These are phyloP conservation scores for Napeogenes inachia DNA, from an alignment of 2,888 invertebrate genomes.

Conservation along the genomic window DNA sequence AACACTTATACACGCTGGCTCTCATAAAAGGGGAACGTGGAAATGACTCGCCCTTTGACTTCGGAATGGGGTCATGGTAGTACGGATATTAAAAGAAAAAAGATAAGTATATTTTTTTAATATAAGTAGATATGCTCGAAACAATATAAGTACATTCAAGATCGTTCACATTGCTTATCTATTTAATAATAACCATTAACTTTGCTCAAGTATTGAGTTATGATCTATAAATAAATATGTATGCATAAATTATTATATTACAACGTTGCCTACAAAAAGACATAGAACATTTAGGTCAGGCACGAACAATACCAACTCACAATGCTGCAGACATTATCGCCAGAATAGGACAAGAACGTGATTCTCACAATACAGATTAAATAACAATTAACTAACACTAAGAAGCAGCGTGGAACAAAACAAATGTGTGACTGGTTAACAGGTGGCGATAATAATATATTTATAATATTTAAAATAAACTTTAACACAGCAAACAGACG, in stretches of 20 bases:
- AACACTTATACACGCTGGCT: slow-evolving; percentile 37
- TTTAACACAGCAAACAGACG: too few species aligned
- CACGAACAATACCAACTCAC: slow-evolving; percentile 23
- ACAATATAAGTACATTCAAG: too few species aligned
- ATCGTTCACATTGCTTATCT: too few species aligned
- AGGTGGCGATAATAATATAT: slow-evolving; percentile 22
- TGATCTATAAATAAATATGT: too few species aligned
- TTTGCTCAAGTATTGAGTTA: too few species aligned
- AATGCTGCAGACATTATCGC: slow-evolving; percentile 24
- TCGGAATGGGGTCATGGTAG: slow-evolving; percentile 11
- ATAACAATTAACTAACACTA: slow-evolving; percentile 14
- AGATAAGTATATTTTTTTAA: background rate
- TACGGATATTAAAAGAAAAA: slow-evolving; percentile 4
- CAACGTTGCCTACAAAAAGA: too few species aligned
- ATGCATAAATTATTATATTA: too few species aligned
- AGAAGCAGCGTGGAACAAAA: slow-evolving; percentile 16
- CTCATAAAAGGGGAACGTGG: slow-evolving; percentile 28
- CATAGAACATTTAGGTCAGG: slow-evolving; percentile 22
- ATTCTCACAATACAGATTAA: slow-evolving; percentile 21
- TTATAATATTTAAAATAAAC: too few species aligned
- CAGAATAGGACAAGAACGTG: slow-evolving; percentile 15
- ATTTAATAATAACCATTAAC: too few species aligned
- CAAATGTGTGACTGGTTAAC: slow-evolving; percentile 17
- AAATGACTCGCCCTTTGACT: slow-evolving; percentile 28
- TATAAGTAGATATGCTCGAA: too few species aligned